A percentile compares a stretch with the other conserved stretches of the same genome.
These are phyloP conservation scores for Enteromius thamalakanensis DNA, from an alignment of 2,797 vertebrate species.

Conservation along the genomic window DNA sequence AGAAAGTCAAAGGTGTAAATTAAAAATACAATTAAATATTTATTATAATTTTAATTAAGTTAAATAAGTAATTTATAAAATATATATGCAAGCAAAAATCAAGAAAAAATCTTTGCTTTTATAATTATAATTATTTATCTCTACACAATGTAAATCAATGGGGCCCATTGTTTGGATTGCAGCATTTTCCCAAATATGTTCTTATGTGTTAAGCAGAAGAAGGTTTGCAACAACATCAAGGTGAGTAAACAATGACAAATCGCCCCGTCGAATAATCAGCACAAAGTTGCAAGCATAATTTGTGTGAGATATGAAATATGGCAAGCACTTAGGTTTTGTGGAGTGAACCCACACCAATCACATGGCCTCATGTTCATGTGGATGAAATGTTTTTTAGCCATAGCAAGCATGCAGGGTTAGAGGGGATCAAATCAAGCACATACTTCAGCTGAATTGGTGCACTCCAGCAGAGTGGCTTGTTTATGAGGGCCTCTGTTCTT, in stretches of 20 bases:
- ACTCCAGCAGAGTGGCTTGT: slow-evolving; percentile 54
- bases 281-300: slow-evolving; percentile 3
- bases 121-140: neutral
- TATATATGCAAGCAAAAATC: neutral
- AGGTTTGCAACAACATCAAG: neutral
- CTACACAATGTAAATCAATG: neutral
- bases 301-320: neutral
- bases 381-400: slow-evolving; percentile 39
- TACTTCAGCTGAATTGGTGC: slow-evolving; percentile 54
- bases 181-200: neutral
- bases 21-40: neutral
- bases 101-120: neutral
- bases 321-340: neutral
- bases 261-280: neutral
- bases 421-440: slow-evolving; percentile 55
- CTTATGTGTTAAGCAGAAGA: neutral
- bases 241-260: neutral
- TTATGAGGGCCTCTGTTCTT: slow-evolving; percentile 53
- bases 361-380: slow-evolving; percentile 1
- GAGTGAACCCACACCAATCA: slow-evolving; percentile 2
- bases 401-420: slow-evolving; percentile 51
- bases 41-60: neutral
- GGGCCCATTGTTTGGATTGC: neutral
- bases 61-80: neutral
- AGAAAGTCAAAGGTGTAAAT: neutral